Conservation (phyloP, 2,888 invertebrate species). For the Cistogaster globosa region DNA sequence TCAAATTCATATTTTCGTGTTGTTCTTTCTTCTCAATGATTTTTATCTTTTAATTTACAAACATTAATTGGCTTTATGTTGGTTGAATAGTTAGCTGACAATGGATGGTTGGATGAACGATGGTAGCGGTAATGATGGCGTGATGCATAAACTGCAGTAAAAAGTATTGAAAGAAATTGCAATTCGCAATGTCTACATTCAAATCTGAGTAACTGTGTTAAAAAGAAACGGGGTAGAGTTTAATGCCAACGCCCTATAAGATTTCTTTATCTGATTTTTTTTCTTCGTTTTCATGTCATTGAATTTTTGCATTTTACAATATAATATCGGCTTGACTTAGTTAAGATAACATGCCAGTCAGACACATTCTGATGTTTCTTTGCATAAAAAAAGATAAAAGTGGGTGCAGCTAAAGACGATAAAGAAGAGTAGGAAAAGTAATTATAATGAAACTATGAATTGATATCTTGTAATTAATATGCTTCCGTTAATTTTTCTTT, state of each 20-base stretch:
- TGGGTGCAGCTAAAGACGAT: constrained; percentile 61
- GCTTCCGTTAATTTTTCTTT: constrained; percentile 50
- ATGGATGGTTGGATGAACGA: not conserved
- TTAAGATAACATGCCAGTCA: constrained; percentile 31
- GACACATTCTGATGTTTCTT: constrained; percentile 23
- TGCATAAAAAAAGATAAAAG: not conserved
- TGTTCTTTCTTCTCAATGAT: constrained; percentile 52
- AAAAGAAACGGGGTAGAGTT: constrained; percentile 61
- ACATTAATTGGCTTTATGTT: constrained; percentile 69
- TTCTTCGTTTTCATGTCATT: constrained; percentile 41
- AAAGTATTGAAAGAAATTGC: constrained; percentile 16
- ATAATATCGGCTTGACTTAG: constrained; percentile 5
- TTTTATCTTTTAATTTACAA: constrained; percentile 68
- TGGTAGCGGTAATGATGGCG: constrained; percentile 30
- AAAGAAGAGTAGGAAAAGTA: constrained; percentile 25
- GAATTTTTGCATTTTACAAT: constrained; percentile 11
- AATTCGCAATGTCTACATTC: not conserved
- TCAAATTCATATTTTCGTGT: constrained; percentile 47
- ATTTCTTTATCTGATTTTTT: constrained; percentile 52
- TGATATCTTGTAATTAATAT: constrained; percentile 48
- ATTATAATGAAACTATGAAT: constrained; percentile 65
- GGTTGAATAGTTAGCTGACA: constrained; percentile 29
- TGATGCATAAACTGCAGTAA: constrained; percentile 55
- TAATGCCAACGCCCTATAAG: constrained; percentile 68
- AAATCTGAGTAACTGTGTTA: constrained; percentile 50